These are phyloP conservation scores for Pelusios castaneus DNA, from an alignment of 2,113 vertebrate species.

Conservation along the genomic window DNA sequence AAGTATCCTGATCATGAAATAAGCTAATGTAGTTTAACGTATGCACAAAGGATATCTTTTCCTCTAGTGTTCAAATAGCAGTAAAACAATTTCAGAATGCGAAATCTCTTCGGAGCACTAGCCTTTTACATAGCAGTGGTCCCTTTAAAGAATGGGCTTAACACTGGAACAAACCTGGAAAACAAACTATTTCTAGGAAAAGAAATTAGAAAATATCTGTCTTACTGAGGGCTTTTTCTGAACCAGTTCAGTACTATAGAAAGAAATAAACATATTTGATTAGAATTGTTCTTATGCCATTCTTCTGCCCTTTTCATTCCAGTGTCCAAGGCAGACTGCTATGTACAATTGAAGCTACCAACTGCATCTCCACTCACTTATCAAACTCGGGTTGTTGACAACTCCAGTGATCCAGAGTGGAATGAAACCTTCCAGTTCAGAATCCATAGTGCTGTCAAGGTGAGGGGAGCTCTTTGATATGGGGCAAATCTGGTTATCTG, in stretches of 20 bases:
- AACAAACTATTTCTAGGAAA: not conserved
- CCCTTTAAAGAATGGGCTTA: not conserved
- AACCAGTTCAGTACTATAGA: not conserved
- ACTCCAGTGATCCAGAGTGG: slow-evolving; percentile 82
- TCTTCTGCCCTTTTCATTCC: not conserved
- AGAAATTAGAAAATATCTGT: not conserved
- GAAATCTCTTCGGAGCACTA: not conserved
- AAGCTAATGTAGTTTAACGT: not conserved
- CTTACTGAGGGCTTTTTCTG: not conserved
- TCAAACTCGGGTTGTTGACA: slow-evolving; percentile 75
- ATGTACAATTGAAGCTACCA: slow-evolving; percentile 76
- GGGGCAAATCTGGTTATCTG: not conserved
- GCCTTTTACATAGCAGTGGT: not conserved
- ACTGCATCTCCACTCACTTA: slow-evolving; percentile 66
- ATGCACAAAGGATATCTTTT: not conserved
- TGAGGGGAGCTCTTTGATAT: slow-evolving; percentile 9
- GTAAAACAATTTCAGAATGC: not conserved
- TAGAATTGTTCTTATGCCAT: not conserved
- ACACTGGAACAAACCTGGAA: not conserved
- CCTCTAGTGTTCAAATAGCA: not conserved
- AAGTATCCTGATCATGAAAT: not conserved
- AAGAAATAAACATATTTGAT: not conserved
- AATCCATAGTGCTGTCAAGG: slow-evolving; percentile 80
- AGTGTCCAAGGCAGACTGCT: slow-evolving; percentile 84
- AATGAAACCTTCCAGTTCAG: slow-evolving; percentile 80